phyloP scores from a whole-genome alignment of 2,888 invertebrate species.

The Phaedon cochleariae region DNA sequence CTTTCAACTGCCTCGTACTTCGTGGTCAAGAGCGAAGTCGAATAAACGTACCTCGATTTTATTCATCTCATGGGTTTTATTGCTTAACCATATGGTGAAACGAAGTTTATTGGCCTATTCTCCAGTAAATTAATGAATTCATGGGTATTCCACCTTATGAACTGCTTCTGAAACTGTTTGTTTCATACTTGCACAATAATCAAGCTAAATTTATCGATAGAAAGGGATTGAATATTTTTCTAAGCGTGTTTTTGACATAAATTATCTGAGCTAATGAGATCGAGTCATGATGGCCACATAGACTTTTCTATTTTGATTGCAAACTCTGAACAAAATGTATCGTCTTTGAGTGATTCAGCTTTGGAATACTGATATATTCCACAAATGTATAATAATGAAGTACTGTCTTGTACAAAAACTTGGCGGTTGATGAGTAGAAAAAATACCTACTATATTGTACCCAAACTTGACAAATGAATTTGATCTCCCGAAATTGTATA shows the following conservation, averaged over 20 bases:
- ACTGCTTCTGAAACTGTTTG: background rate
- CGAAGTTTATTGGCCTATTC: background rate
- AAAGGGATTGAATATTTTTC: background rate
- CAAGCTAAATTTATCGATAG: background rate
- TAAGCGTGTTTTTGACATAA: background rate
- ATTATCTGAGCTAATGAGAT: background rate
- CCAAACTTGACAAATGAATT: background rate
- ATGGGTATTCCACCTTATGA: background rate
- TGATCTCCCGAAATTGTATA: background rate
- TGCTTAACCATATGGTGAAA: background rate
- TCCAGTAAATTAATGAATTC: background rate
- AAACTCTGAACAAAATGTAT: too few relatives aligned
- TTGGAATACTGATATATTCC: too few relatives aligned
- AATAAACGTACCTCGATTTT: constrained; percentile 25
- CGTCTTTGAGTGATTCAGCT: too few relatives aligned
- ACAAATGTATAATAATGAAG: too few relatives aligned
- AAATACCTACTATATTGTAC: too few relatives aligned
- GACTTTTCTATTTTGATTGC: too few relatives aligned
- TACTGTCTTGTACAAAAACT: too few relatives aligned
- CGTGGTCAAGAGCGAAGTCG: constrained; percentile 16
- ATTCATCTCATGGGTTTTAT: constrained; percentile 10
- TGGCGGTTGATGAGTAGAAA: too few relatives aligned
- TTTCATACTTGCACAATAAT: background rate
- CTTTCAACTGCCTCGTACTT: constrained; percentile 26
- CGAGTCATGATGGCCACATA: too few relatives aligned